A percentile compares a stretch with the other conserved stretches of the same genome.
These are phyloP conservation scores for Brachyrhaphis roseni DNA, from an alignment of 2,797 vertebrate genomes.

Conservation along the genomic window DNA sequence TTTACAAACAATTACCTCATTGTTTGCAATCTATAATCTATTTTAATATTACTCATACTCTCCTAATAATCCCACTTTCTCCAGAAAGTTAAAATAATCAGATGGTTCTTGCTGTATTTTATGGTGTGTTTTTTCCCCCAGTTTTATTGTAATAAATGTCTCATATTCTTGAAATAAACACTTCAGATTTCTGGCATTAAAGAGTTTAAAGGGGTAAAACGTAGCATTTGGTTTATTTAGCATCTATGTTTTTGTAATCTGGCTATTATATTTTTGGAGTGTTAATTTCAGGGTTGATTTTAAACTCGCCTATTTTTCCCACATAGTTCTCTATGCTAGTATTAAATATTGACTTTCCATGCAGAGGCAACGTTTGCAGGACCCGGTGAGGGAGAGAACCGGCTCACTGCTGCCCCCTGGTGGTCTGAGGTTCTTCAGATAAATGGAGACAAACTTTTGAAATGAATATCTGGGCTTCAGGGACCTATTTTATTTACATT, in stretches of 20 bases:
- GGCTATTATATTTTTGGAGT: neutral
- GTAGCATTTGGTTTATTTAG: neutral
- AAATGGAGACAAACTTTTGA: neutral
- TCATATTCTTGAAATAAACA: neutral
- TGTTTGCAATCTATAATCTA: neutral
- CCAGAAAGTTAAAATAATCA: neutral
- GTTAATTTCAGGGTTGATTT: neutral
- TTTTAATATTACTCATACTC: neutral
- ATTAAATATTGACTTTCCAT: neutral
- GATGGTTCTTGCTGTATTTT: neutral
- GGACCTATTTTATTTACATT: neutral
- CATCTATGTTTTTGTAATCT: neutral
- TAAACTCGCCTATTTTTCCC: neutral
- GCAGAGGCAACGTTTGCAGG: neutral
- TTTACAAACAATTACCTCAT: neutral
- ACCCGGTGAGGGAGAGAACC: neutral
- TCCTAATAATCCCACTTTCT: neutral
- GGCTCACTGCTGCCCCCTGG: conserved; percentile 22
- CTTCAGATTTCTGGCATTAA: neutral
- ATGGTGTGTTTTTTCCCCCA: neutral
- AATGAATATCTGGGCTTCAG: neutral
- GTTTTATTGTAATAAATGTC: neutral
- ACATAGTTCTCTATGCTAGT: neutral
- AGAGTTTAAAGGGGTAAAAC: neutral
- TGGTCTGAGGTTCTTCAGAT: conserved; percentile 1